These are phyloP conservation scores for Campopleginae sp. DNA, from an alignment of 2,888 invertebrate genomes.

Conservation along the genomic window DNA sequence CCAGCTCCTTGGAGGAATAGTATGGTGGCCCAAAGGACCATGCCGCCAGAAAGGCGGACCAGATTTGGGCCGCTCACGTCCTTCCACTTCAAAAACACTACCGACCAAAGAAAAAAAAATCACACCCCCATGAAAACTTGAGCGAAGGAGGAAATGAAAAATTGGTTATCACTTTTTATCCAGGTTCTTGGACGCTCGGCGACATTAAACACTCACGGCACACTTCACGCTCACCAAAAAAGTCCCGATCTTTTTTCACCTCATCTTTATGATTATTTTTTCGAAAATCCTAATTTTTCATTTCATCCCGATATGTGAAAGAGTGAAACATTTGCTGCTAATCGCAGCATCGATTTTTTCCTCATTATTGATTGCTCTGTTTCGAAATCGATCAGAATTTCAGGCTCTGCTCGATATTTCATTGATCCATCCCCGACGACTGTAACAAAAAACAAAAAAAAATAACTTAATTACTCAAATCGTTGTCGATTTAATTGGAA, in stretches of 20 bases:
- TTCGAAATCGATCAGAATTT: not conserved
- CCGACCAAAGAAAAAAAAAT: conserved; percentile 51
- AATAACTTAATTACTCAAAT: not conserved
- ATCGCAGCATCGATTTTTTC: conserved; percentile 45
- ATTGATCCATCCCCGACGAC: conserved; percentile 20
- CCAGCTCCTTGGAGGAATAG: conserved; percentile 87
- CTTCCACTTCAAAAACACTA: conserved; percentile 76
- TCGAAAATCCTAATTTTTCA: not conserved
- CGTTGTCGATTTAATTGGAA: too few species aligned
- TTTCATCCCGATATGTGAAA: not conserved
- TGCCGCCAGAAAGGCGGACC: conserved; percentile 86
- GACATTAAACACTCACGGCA: conserved; percentile 68
- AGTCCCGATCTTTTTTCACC: not conserved
- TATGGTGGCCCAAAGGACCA: conserved; percentile 87
- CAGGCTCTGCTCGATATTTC: not conserved
- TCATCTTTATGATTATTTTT: conserved; percentile 17
- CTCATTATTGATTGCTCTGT: conserved; percentile 44
- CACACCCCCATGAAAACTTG: not conserved
- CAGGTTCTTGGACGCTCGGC: conserved; percentile 61
- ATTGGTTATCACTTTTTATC: conserved; percentile 42
- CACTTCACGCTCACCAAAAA: conserved; percentile 26
- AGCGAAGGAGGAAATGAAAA: not conserved
- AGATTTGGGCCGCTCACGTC: conserved; percentile 80
- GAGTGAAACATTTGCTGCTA: conserved; percentile 36
- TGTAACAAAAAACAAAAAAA: conserved; percentile 17